Evolutionary conservation across 2,113 vertebrate genomes (phyloP).

Genomic region (Dasyprocta punctata): DNA sequence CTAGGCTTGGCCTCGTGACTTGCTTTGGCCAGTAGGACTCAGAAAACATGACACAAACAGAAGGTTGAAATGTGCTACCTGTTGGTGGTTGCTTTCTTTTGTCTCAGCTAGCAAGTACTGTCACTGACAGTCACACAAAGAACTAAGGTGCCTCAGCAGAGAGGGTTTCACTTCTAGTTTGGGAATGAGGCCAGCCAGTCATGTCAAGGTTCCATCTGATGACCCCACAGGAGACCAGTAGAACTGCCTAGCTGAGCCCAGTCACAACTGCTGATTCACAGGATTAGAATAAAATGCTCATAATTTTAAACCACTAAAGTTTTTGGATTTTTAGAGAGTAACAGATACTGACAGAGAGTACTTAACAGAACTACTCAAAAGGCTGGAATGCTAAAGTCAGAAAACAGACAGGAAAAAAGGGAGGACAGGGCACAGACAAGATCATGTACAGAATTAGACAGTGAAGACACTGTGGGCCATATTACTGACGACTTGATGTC

Average conservation of each 20-base stretch:
- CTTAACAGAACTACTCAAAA: not conserved
- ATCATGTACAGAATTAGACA: not conserved
- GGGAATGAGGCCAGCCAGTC: not conserved
- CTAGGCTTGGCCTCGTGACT: not conserved
- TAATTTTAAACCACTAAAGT: no score
- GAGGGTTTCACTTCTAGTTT: not conserved
- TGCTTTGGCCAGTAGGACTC: conserved; percentile 1
- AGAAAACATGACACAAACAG: not conserved
- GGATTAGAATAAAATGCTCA: not conserved
- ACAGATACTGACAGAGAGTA: not conserved
- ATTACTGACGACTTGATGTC: not conserved
- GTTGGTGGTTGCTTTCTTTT: not conserved
- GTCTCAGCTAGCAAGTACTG: not conserved
- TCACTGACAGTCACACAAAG: not conserved
- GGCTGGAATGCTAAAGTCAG: not conserved
- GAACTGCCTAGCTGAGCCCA: not conserved
- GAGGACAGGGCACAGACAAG: not conserved
- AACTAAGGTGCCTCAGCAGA: not conserved
- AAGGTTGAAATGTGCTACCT: not conserved
- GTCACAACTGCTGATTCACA: not conserved
- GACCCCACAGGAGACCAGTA: not conserved
- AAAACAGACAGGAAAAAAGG: not conserved
- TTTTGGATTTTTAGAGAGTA: not conserved
- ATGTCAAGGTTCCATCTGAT: not conserved
- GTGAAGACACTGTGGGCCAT: not conserved